Base-by-base conservation (phyloP, 2,888 invertebrate genomes). In the Pandemis heparana region DNA sequence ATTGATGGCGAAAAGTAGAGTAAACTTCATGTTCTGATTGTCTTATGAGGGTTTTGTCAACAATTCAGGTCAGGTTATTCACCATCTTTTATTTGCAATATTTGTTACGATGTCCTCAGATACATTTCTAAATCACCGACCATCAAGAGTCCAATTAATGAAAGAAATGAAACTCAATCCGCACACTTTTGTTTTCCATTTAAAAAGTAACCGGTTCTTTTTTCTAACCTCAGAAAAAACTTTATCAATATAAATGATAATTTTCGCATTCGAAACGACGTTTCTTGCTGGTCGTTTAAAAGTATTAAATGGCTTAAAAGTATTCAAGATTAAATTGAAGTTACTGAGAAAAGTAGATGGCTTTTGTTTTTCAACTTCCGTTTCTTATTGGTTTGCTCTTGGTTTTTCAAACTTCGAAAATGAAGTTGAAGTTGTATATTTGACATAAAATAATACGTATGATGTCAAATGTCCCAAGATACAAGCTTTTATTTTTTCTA, bases 211-310 rank as follows among this genome's bases (percentile, higher is more conserved):
- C 56, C 23, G 18, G 56, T 56, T 56, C 12, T 23, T 12, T 56
- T 3, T 12, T 23, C 10, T 10, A 23, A 23, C 56, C 23, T 12
- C 5, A 23, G 23, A 56, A 64, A 32, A 43, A 70, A 64, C 63
- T 70, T 64, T 64, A 70, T 46, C 56, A 56, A 64, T 64, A 70
- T 64, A 64, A 43, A 70, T 70, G 70, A 64, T 70, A 70, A 70
- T 70, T 70, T 64, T 70, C 16, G 53, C 48, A 48, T n/a, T n/a
- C 56, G 23, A 56, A 53, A 48, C n/a, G 48, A 23, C 23, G 56
- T 23, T 10, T 56, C 56, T 23, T 23, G 56, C 18, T 56, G 9
- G 4, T 38, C 10, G n/a, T 48, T 48, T 6, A 65, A 38, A 65
- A 12, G n/a, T 59, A 23, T n/a, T n/a, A 56, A 46, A 59, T 59